Base-by-base conservation (phyloP, 2,888 invertebrate species). In the Tachina lurida region DNA sequence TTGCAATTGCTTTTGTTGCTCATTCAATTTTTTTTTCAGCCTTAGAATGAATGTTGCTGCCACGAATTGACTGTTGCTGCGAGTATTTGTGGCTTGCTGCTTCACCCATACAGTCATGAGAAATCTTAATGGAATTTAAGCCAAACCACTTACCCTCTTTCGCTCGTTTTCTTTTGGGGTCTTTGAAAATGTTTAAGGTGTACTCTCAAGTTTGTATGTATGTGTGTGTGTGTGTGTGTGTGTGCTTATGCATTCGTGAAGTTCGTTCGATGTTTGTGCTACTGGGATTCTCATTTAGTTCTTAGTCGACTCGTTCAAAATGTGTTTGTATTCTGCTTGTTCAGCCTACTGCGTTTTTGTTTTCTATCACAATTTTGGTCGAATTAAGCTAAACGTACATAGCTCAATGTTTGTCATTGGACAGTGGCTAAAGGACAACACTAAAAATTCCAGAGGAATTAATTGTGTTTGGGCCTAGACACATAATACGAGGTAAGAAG, bases 231-330 rank as follows among this genome's bases (percentile, higher is more conserved):
- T 31, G 41, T 70, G 10, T n/a, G 10, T 1, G 12, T 43, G 43
- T 17, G 43, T 62, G 71, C 52, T 45, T 68, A 45, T 47, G 45
- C 17, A 49, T 63, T 39, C 49, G 47, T 71, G n/a, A 47, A 58
- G 22, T 58, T 73, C 13, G 77, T 41, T 68, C 60, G n/a, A 67
- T 86, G 79, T 76, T 76, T 76, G 58, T 88, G 91, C 91, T 90
- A 90, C 90, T 91, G 91, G 90, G 90, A 90, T 91, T 90, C 89
- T 89, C 88, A 88, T 89, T 88, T 88, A 88, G 88, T 88, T 88
- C 88, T 87, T 88, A 88, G 88, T 89, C 17, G 74, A 82, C 7
- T 67, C 58, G 43, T 60, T 41, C n/a, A 31, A 74, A 67, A 47
- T 81, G 52, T 70, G 56, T 62, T 74, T 84, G 19, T 70, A 39